These are phyloP conservation scores for Neogale vison DNA, from an alignment of 2,113 vertebrate genomes.

Conservation along the genomic window DNA sequence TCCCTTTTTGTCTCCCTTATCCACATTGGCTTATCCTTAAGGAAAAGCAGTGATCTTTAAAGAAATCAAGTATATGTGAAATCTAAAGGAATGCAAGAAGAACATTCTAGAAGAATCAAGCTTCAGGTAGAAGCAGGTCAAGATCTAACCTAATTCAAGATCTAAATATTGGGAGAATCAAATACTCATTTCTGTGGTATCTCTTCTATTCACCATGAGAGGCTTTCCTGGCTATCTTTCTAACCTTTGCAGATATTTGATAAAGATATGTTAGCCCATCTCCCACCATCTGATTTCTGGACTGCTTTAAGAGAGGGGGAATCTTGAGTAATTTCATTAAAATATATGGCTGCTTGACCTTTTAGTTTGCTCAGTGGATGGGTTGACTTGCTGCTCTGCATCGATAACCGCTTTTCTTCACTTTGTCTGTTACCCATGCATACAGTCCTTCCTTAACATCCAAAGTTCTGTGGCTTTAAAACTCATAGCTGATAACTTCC, in stretches of 20 bases:
- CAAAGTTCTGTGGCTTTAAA: constrained; percentile 10
- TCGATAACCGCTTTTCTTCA: background rate
- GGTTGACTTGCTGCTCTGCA: background rate
- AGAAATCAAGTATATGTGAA: constrained; percentile 3
- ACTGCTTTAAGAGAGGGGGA: background rate
- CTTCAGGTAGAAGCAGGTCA: background rate
- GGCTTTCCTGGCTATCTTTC: background rate
- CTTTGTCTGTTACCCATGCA: background rate
- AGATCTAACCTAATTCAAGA: constrained; percentile 29
- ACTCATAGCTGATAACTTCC: background rate
- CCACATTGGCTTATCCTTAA: constrained; percentile 38
- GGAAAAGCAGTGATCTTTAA: constrained; percentile 10
- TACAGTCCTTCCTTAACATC: background rate
- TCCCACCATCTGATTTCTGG: background rate
- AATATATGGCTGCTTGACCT: constrained; percentile 9
- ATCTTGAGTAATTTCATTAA: background rate
- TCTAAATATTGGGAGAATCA: constrained; percentile 1
- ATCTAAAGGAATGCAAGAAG: constrained; percentile 25
- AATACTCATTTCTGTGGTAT: background rate
- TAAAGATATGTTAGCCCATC: background rate
- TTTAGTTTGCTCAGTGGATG: background rate
- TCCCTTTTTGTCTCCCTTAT: constrained; percentile 17
- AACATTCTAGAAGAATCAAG: constrained; percentile 26
- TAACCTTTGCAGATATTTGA: constrained; percentile 52
- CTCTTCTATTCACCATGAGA: background rate